Conservation (phyloP, 2,113 vertebrate genomes). For the Tylochromis polylepis region DNA sequence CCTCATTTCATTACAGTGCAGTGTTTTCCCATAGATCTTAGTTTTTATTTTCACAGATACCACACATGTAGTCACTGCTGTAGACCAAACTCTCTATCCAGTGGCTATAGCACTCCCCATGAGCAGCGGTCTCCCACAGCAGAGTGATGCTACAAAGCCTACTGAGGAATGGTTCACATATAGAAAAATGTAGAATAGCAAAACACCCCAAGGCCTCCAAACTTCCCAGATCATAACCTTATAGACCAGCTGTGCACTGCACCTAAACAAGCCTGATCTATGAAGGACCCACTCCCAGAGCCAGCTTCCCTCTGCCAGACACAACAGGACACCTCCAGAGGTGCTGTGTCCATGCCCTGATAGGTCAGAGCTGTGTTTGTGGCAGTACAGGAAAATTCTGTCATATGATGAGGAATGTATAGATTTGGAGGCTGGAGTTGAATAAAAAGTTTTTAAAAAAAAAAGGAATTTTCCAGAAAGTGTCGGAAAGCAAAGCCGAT, state of each 20-base stretch:
- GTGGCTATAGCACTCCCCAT: too few relatives aligned
- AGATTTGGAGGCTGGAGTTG: not conserved
- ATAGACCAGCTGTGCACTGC: not conserved
- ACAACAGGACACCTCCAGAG: not conserved
- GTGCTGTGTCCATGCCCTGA: not conserved
- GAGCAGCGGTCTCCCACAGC: not conserved
- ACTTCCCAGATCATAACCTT: not conserved
- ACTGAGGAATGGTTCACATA: not conserved
- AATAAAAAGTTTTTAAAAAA: not conserved
- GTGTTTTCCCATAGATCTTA: not conserved
- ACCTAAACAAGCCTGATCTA: not conserved
- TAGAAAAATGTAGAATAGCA: not conserved
- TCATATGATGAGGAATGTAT: not conserved
- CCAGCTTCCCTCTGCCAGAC: not conserved
- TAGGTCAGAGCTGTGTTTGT: not conserved
- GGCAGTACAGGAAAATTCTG: not conserved
- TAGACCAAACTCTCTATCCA: not conserved
- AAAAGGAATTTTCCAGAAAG: not conserved
- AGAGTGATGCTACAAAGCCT: not conserved
- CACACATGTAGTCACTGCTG: not conserved
- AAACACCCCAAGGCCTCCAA: not conserved
- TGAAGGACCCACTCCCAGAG: not conserved
- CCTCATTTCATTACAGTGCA: not conserved
- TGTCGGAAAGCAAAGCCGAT: not conserved
- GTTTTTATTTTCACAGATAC: not conserved